Conservation (phyloP, 2,797 vertebrate genomes). For the Esox lucius region DNA sequence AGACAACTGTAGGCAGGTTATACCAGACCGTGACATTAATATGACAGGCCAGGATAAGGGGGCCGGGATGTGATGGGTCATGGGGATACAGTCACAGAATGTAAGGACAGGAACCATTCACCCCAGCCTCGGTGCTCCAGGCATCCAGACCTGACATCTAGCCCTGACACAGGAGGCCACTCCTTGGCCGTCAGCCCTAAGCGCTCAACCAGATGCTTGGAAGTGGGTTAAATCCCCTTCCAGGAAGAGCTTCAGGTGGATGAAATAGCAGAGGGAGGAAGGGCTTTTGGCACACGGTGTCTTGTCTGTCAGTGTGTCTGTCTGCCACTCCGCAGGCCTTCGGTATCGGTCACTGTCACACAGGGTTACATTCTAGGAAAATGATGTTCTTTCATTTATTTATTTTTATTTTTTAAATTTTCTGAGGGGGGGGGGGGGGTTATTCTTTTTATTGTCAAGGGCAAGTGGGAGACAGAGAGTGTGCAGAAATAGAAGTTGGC, state of each 20-base stretch:
- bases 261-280: neutral
- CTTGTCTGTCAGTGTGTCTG: neutral
- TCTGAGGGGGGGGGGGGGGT: too few species aligned
- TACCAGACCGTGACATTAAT: neutral
- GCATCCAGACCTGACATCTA: slow-evolving; percentile 32
- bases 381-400: too few species aligned
- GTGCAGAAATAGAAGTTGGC: too few species aligned
- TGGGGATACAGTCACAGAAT: slow-evolving; percentile 8
- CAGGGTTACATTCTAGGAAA: neutral
- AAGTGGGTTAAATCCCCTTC: neutral
- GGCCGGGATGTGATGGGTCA: neutral
- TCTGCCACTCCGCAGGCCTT: neutral
- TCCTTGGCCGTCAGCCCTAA: neutral
- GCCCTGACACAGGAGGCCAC: slow-evolving; percentile 22
- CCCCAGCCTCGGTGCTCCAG: slow-evolving; percentile 4
- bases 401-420: too few species aligned
- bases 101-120: neutral
- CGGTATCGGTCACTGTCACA: slow-evolving; percentile 2
- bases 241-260: neutral
- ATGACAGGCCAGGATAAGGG: neutral
- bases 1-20: neutral
- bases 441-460: too few species aligned
- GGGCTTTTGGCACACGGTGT: neutral
- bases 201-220: slow-evolving; percentile 30
- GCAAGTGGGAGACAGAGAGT: too few species aligned